phyloP scores from a whole-genome alignment of 2,888 invertebrate species.

The Macrosiphum euphorbiae region DNA sequence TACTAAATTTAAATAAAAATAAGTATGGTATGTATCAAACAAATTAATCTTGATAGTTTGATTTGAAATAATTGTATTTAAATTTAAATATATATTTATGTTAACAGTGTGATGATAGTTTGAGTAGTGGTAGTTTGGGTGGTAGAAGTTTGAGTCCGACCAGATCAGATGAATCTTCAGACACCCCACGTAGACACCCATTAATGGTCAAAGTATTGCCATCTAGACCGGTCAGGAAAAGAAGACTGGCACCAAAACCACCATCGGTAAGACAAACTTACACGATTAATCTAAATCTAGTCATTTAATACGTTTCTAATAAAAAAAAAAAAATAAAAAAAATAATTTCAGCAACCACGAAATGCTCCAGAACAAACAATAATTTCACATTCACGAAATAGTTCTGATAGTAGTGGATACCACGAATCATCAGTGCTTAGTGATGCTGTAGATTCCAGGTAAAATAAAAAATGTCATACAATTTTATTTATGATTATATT shows the following conservation, averaged over 20 bases:
- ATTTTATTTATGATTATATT: neutral
- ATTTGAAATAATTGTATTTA: neutral
- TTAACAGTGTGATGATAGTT: slow-evolving; percentile 69
- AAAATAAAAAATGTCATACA: neutral
- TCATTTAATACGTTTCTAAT: neutral
- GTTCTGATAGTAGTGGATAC: slow-evolving; percentile 81
- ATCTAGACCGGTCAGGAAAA: slow-evolving; percentile 73
- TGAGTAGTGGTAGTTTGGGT: slow-evolving; percentile 73
- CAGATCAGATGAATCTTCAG: slow-evolving; percentile 72
- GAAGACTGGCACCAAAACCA: slow-evolving; percentile 75
- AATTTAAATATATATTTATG: neutral
- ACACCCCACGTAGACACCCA: slow-evolving; percentile 68
- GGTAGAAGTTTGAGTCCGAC: slow-evolving; percentile 74
- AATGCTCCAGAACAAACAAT: slow-evolving; percentile 69
- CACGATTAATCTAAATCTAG: slow-evolving; percentile 7
- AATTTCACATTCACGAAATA: slow-evolving; percentile 79
- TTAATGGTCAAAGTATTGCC: slow-evolving; percentile 70
- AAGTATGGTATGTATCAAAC: neutral
- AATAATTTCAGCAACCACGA: slow-evolving; percentile 65
- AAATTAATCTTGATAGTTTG: neutral
- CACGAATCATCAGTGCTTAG: slow-evolving; percentile 79
- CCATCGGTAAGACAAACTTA: slow-evolving; percentile 34
- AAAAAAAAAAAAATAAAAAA: neutral
- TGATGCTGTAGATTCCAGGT: slow-evolving; percentile 69
- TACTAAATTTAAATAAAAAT: neutral